Base-by-base conservation (phyloP, 2,888 invertebrate species). In the Spisula solida region DNA sequence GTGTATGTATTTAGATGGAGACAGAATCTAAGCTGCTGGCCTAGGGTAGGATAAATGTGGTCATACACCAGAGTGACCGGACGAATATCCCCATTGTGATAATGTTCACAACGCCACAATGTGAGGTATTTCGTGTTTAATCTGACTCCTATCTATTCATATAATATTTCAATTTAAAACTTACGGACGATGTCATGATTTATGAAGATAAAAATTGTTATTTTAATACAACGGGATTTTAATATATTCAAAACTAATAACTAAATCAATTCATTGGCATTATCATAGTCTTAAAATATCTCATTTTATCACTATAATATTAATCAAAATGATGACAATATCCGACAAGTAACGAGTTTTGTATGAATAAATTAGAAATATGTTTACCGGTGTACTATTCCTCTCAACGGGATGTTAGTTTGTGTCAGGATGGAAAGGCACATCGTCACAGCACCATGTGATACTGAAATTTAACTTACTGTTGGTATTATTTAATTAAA, bases 161-260 rank as follows among this genome's bases (percentile, higher is more conserved):
- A 51, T 51, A n/a, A 60, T 60, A 60, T 41, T 60, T 60, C 18
- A 1, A 18, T 60, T 20, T 60, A 60, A 60, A 60, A 66, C 10
- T 66, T n/a, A 25, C 12, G 25, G 25, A 66, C 25, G 12, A 25
- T 5, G 60, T 25, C 60, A n/a, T 60, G 60, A 60, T 60, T 60
- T 60, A 60, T 60, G 60, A n/a, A 60, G 60, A 60, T 60, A n/a
- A 60, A 66, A 66, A 66, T 66, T 25, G 60, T 66, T 66, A 25
- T n/a, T 66, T 25, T 66, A 66, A 66, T 66, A 25, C 25, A 66
- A 10, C 25, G 12, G n/a, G 60, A 66, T 66, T 66, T 66, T 25
- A 66, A 66, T 10, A 66, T 66, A 66, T 66, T 66, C 60, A n/a
- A 66, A 25, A 66, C 41, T 25, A 66, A 25, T 25, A 66, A 66